Base-by-base conservation (phyloP, 2,113 vertebrate species). In the Cyphomyrus discorhynchus region DNA sequence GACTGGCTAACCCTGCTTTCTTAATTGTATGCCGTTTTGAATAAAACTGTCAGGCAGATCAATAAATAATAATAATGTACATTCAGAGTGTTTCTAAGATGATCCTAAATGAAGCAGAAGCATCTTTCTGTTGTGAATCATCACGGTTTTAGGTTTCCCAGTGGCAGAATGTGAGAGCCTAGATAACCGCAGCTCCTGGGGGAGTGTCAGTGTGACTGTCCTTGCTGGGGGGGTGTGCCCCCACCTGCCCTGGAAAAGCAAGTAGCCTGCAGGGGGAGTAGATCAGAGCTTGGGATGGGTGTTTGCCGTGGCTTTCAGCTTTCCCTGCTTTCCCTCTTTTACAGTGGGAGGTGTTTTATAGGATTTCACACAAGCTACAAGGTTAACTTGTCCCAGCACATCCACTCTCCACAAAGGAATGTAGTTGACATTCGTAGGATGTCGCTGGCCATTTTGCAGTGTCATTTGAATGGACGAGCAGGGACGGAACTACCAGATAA, bases 351-450 rank as follows among this genome's bases (percentile, higher is more conserved):
- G 62, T 70, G n/a, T 70, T 70, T 70, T 70, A 31, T 70, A 9
- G 62, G 9, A 70, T 70, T 70, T 70, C 5, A 10, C 62, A 31
- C 62, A 27, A 66, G 62, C 62, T 70, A 31, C 27, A 70, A 31
- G 62, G 45, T 47, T 84, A 47, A 47, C 82, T 84, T 47, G 45
- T 47, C 82, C 42, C 82, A 11, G 74, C 24, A 13, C 82, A 47
- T 84, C 21, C 39, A 13, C 21, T 84, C 17, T 24, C 45, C 82
- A 47, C 82, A 47, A 47, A 27, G n/a, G 10, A n/a, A 4, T 6
- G 45, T 85, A 85, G 24, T n/a, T 85, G 77, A 85, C 46, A 85
- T 85, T 85, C 24, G 83, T 46, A 86, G 84, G 84, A 53, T 3
- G 31, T 86, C 15, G 24, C 49, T 35, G 24, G 27, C 24, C 47